Conservation (phyloP, 2,888 invertebrate species). For the Liodrosophila aerea region DNA sequence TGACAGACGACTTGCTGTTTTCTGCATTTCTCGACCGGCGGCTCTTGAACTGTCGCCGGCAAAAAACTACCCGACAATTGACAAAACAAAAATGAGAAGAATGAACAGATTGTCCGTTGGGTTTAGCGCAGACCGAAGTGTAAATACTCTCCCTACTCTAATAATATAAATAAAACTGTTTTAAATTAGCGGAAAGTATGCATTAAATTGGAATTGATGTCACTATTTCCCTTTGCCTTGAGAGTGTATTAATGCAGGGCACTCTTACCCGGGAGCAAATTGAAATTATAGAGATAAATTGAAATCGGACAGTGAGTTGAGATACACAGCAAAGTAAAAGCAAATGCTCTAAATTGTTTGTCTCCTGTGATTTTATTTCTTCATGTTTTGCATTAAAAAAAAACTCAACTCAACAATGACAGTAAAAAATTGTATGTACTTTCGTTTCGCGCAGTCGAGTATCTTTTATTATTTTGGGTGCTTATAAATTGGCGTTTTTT, state of each 20-base stretch:
- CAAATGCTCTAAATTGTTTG: slow-evolving; percentile 51
- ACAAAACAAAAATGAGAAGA: slow-evolving; percentile 28
- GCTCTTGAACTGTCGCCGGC: slow-evolving; percentile 63
- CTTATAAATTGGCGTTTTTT: slow-evolving; percentile 43
- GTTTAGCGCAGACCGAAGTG: slow-evolving; percentile 1
- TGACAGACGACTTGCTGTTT: slow-evolving; percentile 47
- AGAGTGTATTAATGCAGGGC: slow-evolving; percentile 28
- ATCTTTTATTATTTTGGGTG: slow-evolving; percentile 40
- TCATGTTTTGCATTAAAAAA: slow-evolving; percentile 41
- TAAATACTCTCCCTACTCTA: slow-evolving; percentile 26
- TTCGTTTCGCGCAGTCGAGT: slow-evolving; percentile 42
- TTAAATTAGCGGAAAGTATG: too few species aligned
- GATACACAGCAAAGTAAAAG: slow-evolving; percentile 57
- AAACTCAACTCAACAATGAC: slow-evolving; percentile 51
- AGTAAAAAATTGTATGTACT: slow-evolving; percentile 57
- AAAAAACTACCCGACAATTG: slow-evolving; percentile 46
- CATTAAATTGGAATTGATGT: too few species aligned
- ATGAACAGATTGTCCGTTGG: background rate
- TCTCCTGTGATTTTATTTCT: slow-evolving; percentile 18
- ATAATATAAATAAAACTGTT: too few species aligned
- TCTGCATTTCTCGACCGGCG: slow-evolving; percentile 60
- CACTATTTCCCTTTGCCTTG: too few species aligned
- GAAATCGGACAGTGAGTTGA: slow-evolving; percentile 49
- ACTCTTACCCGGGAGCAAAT: slow-evolving; percentile 46
- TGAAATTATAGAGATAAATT: slow-evolving; percentile 71